Percentiles rank a stretch among this genome's conserved stretches.
These are phyloP conservation scores for Heliconius hermathena DNA, from an alignment of 1,140 invertebrate genomes.

Conservation along the genomic window DNA sequence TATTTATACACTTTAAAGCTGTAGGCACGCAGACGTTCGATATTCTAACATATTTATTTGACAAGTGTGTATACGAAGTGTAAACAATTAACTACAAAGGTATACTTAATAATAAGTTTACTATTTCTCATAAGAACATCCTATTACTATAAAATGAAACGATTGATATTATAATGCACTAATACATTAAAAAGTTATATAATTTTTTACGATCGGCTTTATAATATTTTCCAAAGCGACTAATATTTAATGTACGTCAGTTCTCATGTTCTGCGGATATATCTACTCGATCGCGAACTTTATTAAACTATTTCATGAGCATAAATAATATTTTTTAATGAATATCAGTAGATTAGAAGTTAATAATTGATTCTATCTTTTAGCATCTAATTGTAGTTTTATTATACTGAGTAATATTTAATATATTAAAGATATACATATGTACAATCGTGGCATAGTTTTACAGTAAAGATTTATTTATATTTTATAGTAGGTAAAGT, in stretches of 20 bases:
- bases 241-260: conserved; percentile 32
- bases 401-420: not conserved
- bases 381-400: not conserved
- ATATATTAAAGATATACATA: not conserved
- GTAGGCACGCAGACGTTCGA: not conserved
- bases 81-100: conserved; percentile 1
- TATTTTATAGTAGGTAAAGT: not conserved
- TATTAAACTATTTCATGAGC: not conserved
- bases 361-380: not conserved
- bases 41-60: conserved; percentile 4
- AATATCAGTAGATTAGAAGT: not conserved
- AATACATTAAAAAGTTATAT: conserved; percentile 30
- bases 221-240: conserved; percentile 33
- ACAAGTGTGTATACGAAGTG: not conserved
- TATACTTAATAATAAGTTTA: not conserved
- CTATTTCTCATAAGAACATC: conserved; percentile 19
- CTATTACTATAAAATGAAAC: conserved; percentile 39
- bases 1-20: no score
- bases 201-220: conserved; percentile 34
- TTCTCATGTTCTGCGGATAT: conserved; percentile 11
- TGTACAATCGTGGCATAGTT: no score
- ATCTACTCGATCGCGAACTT: conserved; percentile 15
- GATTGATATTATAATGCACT: conserved; percentile 28
- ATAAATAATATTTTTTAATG: not conserved
- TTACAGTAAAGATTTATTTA: not conserved